Conservation (phyloP, 2,797 vertebrate genomes). For the Xyrichtys novacula region DNA sequence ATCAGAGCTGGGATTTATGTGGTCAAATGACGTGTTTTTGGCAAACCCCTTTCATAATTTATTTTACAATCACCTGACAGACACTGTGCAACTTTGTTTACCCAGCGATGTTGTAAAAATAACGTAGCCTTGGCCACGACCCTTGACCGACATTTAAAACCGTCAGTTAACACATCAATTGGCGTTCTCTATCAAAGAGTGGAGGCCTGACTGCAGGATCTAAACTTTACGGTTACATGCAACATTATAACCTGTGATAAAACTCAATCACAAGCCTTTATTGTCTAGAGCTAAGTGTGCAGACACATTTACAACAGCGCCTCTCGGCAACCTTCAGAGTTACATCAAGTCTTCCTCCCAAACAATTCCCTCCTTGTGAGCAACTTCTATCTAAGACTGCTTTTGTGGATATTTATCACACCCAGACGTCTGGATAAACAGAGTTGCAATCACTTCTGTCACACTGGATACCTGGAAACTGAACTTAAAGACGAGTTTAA, state of each 20-base stretch:
- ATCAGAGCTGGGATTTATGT: background rate
- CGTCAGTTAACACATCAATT: background rate
- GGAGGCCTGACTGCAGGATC: background rate
- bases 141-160: background rate
- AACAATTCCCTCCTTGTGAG: background rate
- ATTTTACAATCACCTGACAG: background rate
- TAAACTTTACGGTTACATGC: background rate
- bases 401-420: too few relatives aligned
- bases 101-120: background rate
- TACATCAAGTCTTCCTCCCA: background rate
- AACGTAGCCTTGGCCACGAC: background rate
- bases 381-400: background rate
- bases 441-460: background rate
- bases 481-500: background rate
- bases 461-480: background rate
- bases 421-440: background rate
- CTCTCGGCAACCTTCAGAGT: constrained; percentile 5
- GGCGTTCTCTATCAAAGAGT: background rate
- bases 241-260: constrained; percentile 2
- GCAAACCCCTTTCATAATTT: background rate
- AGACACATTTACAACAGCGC: background rate
- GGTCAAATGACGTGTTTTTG: background rate
- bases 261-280: background rate
- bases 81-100: background rate
- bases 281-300: background rate